Evolutionary conservation across 2,797 vertebrate genomes (phyloP), one percentile per base, ranked within the genome.

Genomic region (Acrossocheilus wenchowensis): DNA sequence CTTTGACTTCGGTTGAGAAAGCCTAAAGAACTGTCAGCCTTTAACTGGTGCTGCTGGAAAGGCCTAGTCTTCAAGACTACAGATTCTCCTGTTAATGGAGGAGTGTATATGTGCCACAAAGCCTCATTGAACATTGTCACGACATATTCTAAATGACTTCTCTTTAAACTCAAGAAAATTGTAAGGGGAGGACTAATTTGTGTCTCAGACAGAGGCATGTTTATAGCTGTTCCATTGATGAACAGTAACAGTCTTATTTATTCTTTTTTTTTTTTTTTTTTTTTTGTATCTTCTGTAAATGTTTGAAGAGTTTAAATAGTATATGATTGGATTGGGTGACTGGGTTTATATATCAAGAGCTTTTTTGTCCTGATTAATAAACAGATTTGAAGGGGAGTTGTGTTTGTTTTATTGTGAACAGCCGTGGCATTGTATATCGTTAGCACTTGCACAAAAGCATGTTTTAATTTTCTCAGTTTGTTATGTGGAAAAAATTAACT

Each of bases 211-310:
- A 71, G 91, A 89, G 90, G 81, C 83, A 66, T 87, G 74, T 50
- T 69, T 72, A 52, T 73, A 69, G 26, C 90, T 90, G 90, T 91
- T 90, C 90, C 62, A 23, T 48, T 19, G 36, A 84, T 26, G 83
- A 92, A 86, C 89, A 90, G 89, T 86, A 87, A 84, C 48, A 23
- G 21, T 64, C 50, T 69, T 88, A 88, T 78, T 87, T 87, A 91
- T 94, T 93, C 57, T 93, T 95, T 95, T 95, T 95, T 74, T 19
- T 93, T 90, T 91, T 94, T 92, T 91, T 95, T 95, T 95, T 26
- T 26, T 26, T 26, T 26, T 26, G 86, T 95, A 95, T 94, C 92
- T 94, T 95, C 93, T 95, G 94, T 96, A 95, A 94, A 95, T 96
- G 95, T 91, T 90, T 93, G 89, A 94, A 94, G 92, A 95, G 90